Evolutionary conservation across 2,797 vertebrate species (phyloP).

Genomic region (Buphagus erythrorhynchus): DNA sequence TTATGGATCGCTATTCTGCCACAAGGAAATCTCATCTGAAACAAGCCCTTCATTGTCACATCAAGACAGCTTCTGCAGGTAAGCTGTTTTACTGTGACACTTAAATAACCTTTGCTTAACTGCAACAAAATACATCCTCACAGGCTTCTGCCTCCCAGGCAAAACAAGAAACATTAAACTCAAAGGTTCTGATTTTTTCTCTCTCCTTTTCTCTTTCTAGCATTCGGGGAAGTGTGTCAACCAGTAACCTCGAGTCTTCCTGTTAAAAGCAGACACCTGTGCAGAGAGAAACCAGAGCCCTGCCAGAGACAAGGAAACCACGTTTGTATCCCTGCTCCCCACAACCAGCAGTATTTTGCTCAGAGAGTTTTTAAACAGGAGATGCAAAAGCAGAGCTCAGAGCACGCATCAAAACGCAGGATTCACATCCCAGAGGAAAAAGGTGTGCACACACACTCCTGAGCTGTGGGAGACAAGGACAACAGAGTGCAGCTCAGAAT

Average conservation of each 20-base stretch:
- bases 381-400: background rate
- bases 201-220: background rate
- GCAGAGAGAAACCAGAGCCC: background rate
- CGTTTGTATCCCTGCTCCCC: background rate
- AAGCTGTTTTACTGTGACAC: background rate
- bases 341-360: background rate
- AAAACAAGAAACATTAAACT: background rate
- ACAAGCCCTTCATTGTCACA: background rate
- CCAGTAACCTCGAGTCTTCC: background rate
- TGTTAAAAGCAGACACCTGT: background rate
- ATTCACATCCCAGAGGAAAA: background rate
- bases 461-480: background rate
- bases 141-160: background rate
- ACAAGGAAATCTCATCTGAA: background rate
- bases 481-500: background rate
- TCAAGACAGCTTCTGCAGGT: background rate
- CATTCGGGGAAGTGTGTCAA: background rate
- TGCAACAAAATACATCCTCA: background rate
- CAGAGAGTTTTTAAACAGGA: background rate
- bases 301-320: background rate
- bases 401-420: accelerated
- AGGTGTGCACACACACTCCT: background rate
- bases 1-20: background rate
- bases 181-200: background rate
- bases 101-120: background rate